These are phyloP conservation scores for Xanthia togata DNA, from an alignment of 2,888 invertebrate genomes.

Conservation along the genomic window DNA sequence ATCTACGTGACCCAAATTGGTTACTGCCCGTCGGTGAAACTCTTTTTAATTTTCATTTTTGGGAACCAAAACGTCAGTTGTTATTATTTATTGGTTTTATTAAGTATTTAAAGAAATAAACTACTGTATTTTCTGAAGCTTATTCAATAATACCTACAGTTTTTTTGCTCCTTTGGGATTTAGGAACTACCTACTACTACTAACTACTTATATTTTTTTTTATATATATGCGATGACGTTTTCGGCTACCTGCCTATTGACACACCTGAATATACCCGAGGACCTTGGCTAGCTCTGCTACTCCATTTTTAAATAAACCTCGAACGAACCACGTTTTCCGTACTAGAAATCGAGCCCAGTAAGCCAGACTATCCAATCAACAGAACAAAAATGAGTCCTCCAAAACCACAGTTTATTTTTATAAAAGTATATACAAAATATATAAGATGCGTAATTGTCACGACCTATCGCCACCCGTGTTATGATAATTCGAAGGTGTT, in stretches of 20 bases:
- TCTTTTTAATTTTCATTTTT: neutral
- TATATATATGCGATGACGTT: neutral
- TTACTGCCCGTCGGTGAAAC: neutral
- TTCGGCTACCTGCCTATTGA: neutral
- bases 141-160: neutral
- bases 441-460: conserved; percentile 5
- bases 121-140: neutral
- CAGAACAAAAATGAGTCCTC: neutral
- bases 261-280: neutral
- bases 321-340: neutral
- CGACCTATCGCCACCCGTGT: conserved; percentile 9
- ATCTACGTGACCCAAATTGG: conserved; percentile 27
- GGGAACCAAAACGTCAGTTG: neutral
- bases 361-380: neutral
- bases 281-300: neutral
- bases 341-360: neutral
- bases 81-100: neutral
- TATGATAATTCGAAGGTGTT: conserved; percentile 32
- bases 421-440: neutral
- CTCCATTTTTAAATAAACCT: neutral
- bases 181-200: neutral
- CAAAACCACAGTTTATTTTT: neutral
- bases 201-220: neutral
- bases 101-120: neutral
- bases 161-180: neutral